Base-by-base conservation (phyloP, 2,888 invertebrate species). In the Argynnis bischoffii region DNA sequence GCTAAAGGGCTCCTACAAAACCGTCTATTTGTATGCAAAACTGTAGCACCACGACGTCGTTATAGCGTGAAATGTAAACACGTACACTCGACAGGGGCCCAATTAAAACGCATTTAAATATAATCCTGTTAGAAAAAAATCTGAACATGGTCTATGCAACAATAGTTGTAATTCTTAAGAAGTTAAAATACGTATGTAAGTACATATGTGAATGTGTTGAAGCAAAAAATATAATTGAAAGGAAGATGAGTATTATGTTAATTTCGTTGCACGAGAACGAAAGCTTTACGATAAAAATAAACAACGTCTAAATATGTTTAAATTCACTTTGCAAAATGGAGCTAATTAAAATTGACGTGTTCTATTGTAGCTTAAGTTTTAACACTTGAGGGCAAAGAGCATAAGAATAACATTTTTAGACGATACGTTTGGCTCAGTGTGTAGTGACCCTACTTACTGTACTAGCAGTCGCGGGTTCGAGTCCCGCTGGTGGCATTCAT, bases 81-180 rank as follows among this genome's bases (percentile, higher is more conserved):
- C 51, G 11, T 51, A 73, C 67, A 61, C 65, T 55, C 69, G 66
- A 78, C 76, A 79, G 81, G 83, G 79, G 76, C 67, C 85, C 86
- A 88, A 90, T 90, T 89, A 89, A 87, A 87, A 79, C 77, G 80
- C 82, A 84, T 84, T 90, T 89, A 85, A 77, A 81, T 76, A 74
- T 85, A 87, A 88, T 87, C 85, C 80, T 76, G 79, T 77, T 21
- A 26, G 31, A 63, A 57, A 53, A 31, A 54, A 41, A 57, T 21
- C 48, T 50, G 14, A 53, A 16, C 60, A 41, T 11, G 8, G 2
- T 41, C 35, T 41, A 41, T 56, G 11, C 14, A 56, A 53, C 18
- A 60, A 66, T 35, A 18, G 11, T 31, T 50, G 18, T 51, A 48
- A 59, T 48, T 59, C 57, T 59, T 48, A 59, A 48, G 59, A 59